phyloP scores from a whole-genome alignment of 2,113 vertebrate genomes.

The Cichladusa arquata region DNA sequence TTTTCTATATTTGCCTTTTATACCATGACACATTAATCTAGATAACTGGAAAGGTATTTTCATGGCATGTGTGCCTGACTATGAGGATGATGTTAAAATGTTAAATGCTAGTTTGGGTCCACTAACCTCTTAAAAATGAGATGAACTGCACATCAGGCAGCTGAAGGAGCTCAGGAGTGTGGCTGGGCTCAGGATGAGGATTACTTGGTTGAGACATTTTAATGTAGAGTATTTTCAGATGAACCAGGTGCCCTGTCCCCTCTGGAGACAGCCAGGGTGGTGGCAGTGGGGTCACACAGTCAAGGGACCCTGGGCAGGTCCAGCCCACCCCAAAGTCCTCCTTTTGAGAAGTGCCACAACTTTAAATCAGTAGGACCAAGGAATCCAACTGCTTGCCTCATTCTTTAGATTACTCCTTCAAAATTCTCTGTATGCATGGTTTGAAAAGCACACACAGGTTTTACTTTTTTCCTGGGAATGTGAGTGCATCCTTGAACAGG shows the following conservation, averaged over 20 bases:
- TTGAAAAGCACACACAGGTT: neutral
- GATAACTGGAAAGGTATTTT: neutral
- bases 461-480: neutral
- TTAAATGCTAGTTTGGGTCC: neutral
- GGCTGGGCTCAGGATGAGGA: neutral
- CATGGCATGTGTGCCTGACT: neutral
- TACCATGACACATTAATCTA: neutral
- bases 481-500: neutral
- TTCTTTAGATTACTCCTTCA: neutral
- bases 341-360: neutral
- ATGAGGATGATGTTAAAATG: neutral
- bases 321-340: neutral
- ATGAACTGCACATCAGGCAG: neutral
- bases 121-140: neutral
- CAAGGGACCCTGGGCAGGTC: neutral
- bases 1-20: conserved; percentile 1
- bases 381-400: neutral
- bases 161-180: neutral
- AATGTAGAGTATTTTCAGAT: neutral
- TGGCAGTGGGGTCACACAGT: neutral
- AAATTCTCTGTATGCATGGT: neutral
- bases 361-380: neutral
- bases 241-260: neutral
- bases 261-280: neutral
- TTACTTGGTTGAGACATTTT: neutral